Percentiles rank a stretch among this genome's conserved stretches.
These are phyloP conservation scores for Peromyscus nudipes DNA, from an alignment of 2,797 vertebrate genomes.

Conservation along the genomic window DNA sequence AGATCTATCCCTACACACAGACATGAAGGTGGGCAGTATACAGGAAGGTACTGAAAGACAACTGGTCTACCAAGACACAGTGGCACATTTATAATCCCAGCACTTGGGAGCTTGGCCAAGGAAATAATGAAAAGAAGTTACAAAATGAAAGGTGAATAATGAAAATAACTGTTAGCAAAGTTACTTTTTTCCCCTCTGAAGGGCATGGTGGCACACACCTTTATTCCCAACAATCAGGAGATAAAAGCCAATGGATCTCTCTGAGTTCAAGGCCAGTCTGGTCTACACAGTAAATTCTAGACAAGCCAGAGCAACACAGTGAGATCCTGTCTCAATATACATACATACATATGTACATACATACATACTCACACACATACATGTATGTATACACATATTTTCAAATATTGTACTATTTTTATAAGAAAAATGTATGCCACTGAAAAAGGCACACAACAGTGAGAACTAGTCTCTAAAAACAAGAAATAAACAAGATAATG, in stretches of 20 bases:
- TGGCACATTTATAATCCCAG: neutral
- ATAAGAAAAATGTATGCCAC: neutral
- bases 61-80: neutral
- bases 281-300: neutral
- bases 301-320: neutral
- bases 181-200: no score
- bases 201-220: neutral
- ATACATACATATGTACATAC: neutral
- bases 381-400: neutral
- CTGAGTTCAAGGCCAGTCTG: neutral
- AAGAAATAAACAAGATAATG: neutral
- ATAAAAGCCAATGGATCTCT: neutral
- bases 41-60: neutral
- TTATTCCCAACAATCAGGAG: neutral
- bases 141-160: neutral
- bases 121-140: neutral
- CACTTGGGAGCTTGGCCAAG: neutral
- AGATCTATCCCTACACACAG: neutral
- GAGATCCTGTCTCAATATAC: neutral
- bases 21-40: conserved; percentile 11
- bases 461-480: neutral
- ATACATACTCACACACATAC: neutral
- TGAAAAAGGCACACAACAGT: neutral
- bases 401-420: neutral
- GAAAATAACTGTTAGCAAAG: neutral